phyloP scores from a whole-genome alignment of 1,140 invertebrate species.

The Littorina saxatilis region DNA sequence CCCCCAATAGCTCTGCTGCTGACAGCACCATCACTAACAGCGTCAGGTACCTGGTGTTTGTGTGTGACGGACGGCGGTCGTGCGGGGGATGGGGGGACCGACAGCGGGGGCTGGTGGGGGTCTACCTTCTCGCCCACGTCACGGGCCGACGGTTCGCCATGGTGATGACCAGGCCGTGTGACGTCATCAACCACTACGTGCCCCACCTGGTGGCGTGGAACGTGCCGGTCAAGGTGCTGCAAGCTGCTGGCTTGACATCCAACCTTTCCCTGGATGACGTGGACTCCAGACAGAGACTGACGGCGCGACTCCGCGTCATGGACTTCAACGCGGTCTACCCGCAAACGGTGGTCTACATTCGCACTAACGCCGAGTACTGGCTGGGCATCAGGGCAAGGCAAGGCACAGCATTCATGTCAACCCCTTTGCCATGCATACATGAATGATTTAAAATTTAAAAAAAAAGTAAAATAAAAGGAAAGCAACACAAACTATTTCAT shows the following conservation, averaged over 20 bases:
- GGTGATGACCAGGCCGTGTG: conserved; percentile 52
- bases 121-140: conserved; percentile 45
- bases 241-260: neutral
- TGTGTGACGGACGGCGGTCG: conserved; percentile 37
- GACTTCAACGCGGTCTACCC: conserved; percentile 42
- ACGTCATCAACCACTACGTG: conserved; percentile 41
- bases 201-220: conserved; percentile 50
- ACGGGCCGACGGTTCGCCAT: conserved; percentile 49
- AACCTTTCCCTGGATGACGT: conserved; percentile 14
- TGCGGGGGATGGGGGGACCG: conserved; percentile 62
- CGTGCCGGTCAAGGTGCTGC: conserved; percentile 17
- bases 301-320: neutral
- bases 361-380: conserved; percentile 40
- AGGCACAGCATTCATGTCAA: no score
- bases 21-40: no score
- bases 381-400: no score
- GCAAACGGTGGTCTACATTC: conserved; percentile 46
- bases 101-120: conserved; percentile 50
- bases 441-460: no score
- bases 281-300: neutral
- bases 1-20: neutral
- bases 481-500: no score
- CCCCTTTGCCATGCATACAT: no score
- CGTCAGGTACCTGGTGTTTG: conserved; percentile 48
- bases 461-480: no score